Base-by-base conservation (phyloP, 2,888 invertebrate species). In the Clunio marinus region DNA sequence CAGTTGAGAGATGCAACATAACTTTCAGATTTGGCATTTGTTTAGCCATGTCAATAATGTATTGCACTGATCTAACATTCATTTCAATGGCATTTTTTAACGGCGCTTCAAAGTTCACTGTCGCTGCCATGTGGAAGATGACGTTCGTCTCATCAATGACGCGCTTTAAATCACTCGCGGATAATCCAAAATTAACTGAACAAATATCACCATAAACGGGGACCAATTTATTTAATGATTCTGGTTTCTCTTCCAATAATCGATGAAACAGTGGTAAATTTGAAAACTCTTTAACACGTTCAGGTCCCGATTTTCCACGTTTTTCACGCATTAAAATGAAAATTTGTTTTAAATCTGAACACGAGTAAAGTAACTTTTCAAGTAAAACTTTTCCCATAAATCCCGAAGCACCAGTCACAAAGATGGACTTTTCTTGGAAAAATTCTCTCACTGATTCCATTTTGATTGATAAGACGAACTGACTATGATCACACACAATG, bases 121-220 rank as follows among this genome's bases (percentile, higher is more conserved):
- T 95, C 15, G 97, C 97, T 0, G 96, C 97, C 76, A 90, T 88
- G 76, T 97, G 96, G 76, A 93, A 95, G 1, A 96, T 88, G 63
- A 97, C 83, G 32, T 89, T 84, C 2, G 92, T 89, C 74, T 91
- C 86, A 15, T 58, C 25, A 62, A 81, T 79, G 32, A 95, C 77
- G 69, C 81, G 76, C 63, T 84, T 77, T 32, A 86, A 80, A 65
- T 84, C 83, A 1, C 83, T 80, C 1, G 81, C 78, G 28, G 81
- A 83, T 13, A 93, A 79, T 1, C 91, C 92, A 20, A 88, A 78
- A 15, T 37, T 22, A 22, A 20, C 15, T 15, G 81, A 80, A 67
- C 84, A 81, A 15, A 93, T 84, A 75, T 93, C 92, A 1, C 93
- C 93, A 60, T 82, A 80, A 1, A 94, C 80, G 0, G 89, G 85